Evolutionary conservation across 2,797 vertebrate species (phyloP), one percentile per base, ranked within the genome.

Genomic region (Pempheris klunzingeri): DNA sequence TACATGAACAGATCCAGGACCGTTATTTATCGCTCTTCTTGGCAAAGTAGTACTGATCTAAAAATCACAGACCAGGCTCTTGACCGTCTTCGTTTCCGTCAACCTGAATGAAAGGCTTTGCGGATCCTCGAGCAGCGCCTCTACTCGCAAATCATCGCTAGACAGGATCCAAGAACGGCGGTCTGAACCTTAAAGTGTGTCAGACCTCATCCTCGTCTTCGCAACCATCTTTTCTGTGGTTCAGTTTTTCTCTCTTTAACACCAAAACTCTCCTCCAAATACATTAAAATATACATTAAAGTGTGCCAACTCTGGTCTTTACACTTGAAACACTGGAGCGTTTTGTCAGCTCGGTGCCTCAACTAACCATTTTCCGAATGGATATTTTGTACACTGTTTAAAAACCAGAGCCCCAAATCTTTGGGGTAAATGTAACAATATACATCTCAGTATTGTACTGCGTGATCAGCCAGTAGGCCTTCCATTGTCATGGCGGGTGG

Each of bases 271-370:
- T 71, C 82, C 74, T 90, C 70, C 58, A 22, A 90, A 91, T 77
- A 90, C 82, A 83, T 89, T 87, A 86, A 92, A 92, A 93, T 91
- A 83, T 91, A 92, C 89, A 92, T 79, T 85, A 90, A 89, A 90
- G 87, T 89, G 85, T 87, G 84, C 80, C 84, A 30, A 74, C 63
- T 85, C 59, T 61, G 80, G 78, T 82, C 75, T 72, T 79, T 85
- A 73, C 77, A 84, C 71, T 88, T 80, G 64, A 71, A 71, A 87
- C 83, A 83, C 77, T 49, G 9, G 71, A 80, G 80, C 66, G 10
- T 73, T 57, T 74, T 65, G 87, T 41, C 75, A 83, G 82, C 85
- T 85, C 85, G 38, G 62, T 43, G 77, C 71, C 72, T 75, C 68
- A n/a, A 55, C 73, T 39, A 58, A 84, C 86, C 66, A 75, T 81